Evolutionary conservation across 2,888 invertebrate genomes (phyloP).

Genomic region (Ephialtes manifestator): DNA sequence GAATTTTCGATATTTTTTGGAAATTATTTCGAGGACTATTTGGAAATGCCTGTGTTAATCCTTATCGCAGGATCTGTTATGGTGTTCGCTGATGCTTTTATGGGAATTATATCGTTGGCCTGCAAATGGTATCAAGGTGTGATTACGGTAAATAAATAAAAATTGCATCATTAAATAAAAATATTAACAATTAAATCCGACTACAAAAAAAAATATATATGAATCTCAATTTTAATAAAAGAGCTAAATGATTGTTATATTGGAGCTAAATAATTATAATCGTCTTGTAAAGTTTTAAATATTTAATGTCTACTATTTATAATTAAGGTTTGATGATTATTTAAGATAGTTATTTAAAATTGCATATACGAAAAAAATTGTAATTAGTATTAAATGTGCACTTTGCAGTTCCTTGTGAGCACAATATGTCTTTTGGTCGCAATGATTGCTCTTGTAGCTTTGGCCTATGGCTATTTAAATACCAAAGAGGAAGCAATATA

Average conservation of each 20-base stretch:
- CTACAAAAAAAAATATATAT: not conserved
- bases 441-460: constrained; percentile 35
- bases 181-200: not conserved
- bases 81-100: constrained; percentile 34
- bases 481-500: constrained; percentile 41
- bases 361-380: not conserved
- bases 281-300: too few species aligned
- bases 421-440: constrained; percentile 46
- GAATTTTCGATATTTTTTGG: constrained; percentile 32
- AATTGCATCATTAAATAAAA: not conserved
- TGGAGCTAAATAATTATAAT: too few species aligned
- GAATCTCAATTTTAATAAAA: too few species aligned
- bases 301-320: too few species aligned
- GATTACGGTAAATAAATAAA: constrained; percentile 44
- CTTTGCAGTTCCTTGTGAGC: constrained; percentile 60
- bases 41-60: constrained; percentile 50
- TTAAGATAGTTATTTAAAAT: not conserved
- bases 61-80: constrained; percentile 49
- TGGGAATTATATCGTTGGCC: constrained; percentile 57
- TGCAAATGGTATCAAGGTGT: constrained; percentile 53
- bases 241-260: too few species aligned
- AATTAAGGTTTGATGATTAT: not conserved
- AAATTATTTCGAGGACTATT: constrained; percentile 53
- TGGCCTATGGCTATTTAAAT: constrained; percentile 34
- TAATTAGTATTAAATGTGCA: not conserved